These are phyloP conservation scores for Grammatotria lemairii DNA, from an alignment of 2,113 vertebrate species.

Conservation along the genomic window DNA sequence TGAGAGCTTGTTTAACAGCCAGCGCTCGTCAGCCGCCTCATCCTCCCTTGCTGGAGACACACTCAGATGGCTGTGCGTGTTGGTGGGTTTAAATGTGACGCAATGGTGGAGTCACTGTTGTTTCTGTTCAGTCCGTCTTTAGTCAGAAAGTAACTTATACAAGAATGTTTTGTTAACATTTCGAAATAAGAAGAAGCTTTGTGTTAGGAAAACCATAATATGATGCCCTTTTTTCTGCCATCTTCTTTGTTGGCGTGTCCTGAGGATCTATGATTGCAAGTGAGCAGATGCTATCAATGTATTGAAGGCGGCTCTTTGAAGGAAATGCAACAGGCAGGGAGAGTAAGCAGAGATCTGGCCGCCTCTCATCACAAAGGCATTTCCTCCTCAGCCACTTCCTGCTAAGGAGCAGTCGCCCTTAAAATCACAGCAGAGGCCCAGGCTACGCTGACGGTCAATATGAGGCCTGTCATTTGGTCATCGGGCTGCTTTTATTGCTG, in stretches of 20 bases:
- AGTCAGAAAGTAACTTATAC: neutral
- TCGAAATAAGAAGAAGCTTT: neutral
- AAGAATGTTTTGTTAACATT: neutral
- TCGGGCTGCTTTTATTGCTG: neutral
- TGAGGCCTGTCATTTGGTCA: neutral
- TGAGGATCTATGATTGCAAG: neutral
- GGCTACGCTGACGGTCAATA: neutral
- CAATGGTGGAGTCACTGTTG: neutral
- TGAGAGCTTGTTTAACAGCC: neutral
- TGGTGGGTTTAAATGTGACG: neutral
- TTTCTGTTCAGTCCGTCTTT: neutral
- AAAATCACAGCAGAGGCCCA: neutral
- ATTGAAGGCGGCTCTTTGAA: neutral
- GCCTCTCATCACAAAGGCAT: slow-evolving; percentile 68
- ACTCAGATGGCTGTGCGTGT: neutral
- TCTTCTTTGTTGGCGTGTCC: neutral
- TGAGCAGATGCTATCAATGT: slow-evolving; percentile 3
- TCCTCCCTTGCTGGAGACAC: neutral
- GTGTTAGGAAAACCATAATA: neutral
- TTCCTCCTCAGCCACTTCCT: slow-evolving; percentile 68
- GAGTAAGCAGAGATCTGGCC: slow-evolving; percentile 12
- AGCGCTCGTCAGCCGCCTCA: neutral
- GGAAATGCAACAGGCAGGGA: slow-evolving; percentile 1
- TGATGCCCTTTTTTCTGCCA: neutral
- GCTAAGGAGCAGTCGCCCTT: slow-evolving; percentile 26